Base-by-base conservation (phyloP, 2,888 invertebrate species). In the Eupithecia tripunctaria region DNA sequence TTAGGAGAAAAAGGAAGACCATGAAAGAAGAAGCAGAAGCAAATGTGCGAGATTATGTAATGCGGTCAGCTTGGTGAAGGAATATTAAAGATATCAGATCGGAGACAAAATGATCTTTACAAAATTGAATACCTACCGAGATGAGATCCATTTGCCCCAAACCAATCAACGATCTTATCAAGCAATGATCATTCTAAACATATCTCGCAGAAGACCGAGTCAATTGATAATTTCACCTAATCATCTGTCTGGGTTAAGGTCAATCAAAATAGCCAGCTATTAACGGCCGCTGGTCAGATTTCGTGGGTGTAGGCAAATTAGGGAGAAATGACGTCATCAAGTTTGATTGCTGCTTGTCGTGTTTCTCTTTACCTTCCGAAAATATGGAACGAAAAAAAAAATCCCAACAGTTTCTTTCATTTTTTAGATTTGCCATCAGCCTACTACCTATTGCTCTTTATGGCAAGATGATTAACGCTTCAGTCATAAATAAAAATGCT, bases 261-360 rank as follows among this genome's bases (percentile, higher is more conserved):
- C 72, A 77, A 71, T 78, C 79, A 79, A 71, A 78, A 81, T 78
- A 69, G 76, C 71, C 56, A 56, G 56, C 80, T 80, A 77, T 81
- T 83, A 81, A 80, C 67, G 47, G 51, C 18, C 25, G 56, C 32
- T 56, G 25, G 56, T 56, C 21, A 14, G 21, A 21, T 51, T 51
- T 21, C 51, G 51, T 51, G 21, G 51, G 51, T 51, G 56, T 56
- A 56, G 21, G 56, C 56, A 56, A 56, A 56, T 56, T 21, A 56
- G 25, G 12, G 10, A 10, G 21, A 56, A 21, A 56, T 21, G 51
- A 21, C 12, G 51, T 21, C n/a, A 21, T 51, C 51, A 51, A 47
- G 7, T 47, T 47, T 47, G n/a, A n/a, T 21, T 51, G 10, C 10
- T 51, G 21, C 3, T 10, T 5, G 25, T 56, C 12, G 25, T 25